Percentiles rank a stretch among this genome's conserved stretches.
phyloP scores from a whole-genome alignment of 1,140 invertebrate genomes.

The Aleiodes sp. region DNA sequence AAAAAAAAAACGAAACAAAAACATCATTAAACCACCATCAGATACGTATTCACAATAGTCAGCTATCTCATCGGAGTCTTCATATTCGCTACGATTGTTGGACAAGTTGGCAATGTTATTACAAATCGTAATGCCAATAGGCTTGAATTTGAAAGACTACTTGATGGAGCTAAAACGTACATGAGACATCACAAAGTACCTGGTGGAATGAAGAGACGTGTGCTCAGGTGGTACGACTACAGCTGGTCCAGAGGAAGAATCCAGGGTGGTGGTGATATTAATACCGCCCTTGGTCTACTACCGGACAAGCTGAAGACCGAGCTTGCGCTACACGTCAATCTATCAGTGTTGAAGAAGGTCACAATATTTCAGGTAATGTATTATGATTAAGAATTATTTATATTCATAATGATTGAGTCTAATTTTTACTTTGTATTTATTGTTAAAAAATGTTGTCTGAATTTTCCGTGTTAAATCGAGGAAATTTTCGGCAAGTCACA shows the following conservation, averaged over 20 bases:
- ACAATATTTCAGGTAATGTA: conserved; percentile 65
- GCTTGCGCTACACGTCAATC: conserved; percentile 93
- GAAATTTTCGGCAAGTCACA: no score
- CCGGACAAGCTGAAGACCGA: conserved; percentile 98
- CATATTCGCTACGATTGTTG: conserved; percentile 98
- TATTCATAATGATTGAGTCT: no score
- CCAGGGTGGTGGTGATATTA: conserved; percentile 94
- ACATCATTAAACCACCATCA: conserved; percentile 66
- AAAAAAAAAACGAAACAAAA: no score
- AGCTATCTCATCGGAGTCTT: conserved; percentile 97
- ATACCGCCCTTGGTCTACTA: conserved; percentile 89
- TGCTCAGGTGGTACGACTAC: conserved; percentile 97
- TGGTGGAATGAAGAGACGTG: conserved; percentile 90
- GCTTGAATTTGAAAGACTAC: conserved; percentile 91
- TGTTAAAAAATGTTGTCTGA: no score
- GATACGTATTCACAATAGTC: conserved; percentile 96
- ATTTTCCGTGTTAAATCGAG: no score
- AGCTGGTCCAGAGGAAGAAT: conserved; percentile 97
- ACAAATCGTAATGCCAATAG: conserved; percentile 97
- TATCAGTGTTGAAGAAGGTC: conserved; percentile 95
- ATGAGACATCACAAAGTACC: conserved; percentile 98
- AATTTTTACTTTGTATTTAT: no score
- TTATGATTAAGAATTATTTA: background rate
- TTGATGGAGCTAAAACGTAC: conserved; percentile 96
- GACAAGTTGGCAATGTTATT: conserved; percentile 97